Percentiles rank a stretch among this genome's conserved stretches.
These are phyloP conservation scores for Thripadectes ignobilis DNA, from an alignment of 2,797 vertebrate species.

Conservation along the genomic window DNA sequence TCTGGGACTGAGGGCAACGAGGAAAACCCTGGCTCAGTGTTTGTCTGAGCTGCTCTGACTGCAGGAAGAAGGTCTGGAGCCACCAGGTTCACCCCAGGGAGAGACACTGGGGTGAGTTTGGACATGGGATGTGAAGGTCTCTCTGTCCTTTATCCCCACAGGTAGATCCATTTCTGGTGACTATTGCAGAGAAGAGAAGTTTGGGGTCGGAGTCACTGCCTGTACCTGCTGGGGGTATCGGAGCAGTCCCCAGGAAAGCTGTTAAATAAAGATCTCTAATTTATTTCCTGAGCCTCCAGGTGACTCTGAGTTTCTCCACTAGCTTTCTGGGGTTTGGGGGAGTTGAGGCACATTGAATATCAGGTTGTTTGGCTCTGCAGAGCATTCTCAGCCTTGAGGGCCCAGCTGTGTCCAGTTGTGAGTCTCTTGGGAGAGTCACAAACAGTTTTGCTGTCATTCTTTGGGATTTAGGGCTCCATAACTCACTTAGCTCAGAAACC, in stretches of 20 bases:
- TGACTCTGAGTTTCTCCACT: neutral
- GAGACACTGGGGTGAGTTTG: neutral
- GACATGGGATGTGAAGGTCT: fast-evolving
- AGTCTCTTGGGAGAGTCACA: neutral
- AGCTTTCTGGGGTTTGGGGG: neutral
- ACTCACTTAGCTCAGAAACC: neutral
- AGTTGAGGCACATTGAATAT: neutral
- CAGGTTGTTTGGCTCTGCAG: neutral
- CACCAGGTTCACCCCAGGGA: neutral
- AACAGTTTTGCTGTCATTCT: neutral
- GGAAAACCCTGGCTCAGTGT: neutral
- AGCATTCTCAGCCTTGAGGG: neutral
- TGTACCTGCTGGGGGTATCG: neutral
- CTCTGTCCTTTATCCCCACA: neutral
- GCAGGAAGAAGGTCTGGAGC: neutral
- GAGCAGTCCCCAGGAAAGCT: neutral
- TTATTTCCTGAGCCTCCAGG: neutral
- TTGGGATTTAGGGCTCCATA: neutral
- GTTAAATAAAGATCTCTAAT: neutral
- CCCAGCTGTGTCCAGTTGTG: neutral
- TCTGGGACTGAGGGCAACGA: neutral
- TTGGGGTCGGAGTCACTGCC: neutral
- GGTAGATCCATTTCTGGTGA: neutral
- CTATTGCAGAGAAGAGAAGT: neutral
- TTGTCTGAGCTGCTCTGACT: neutral